Conservation (phyloP, 1,140 invertebrate species). For the Drosophila prosaltans region DNA sequence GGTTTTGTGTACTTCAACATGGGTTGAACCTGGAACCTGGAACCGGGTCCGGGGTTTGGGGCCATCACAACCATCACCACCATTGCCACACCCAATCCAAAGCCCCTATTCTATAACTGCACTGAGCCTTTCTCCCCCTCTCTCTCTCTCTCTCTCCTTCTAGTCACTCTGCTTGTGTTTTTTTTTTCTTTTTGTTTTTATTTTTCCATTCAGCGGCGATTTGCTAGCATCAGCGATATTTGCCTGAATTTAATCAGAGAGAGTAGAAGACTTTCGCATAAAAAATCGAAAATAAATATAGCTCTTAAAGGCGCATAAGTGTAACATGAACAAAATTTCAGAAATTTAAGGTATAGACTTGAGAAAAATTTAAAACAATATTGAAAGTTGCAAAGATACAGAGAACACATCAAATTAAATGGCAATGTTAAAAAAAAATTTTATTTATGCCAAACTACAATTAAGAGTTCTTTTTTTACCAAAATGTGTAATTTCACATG, state of each 20-base stretch:
- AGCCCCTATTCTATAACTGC: conserved; percentile 20
- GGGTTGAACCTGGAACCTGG: conserved; percentile 46
- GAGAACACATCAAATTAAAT: too few species aligned
- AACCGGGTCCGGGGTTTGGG: neutral
- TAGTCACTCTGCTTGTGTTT: conserved; percentile 12
- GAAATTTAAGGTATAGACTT: too few species aligned
- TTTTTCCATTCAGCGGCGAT: conserved; percentile 65
- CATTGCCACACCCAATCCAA: conserved; percentile 14
- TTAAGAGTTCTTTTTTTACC: too few species aligned
- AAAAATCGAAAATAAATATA: neutral
- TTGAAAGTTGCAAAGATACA: too few species aligned
- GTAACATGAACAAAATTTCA: too few species aligned
- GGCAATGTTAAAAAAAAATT: too few species aligned
- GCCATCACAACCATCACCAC: neutral
- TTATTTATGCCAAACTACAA: too few species aligned
- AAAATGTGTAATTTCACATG: too few species aligned
- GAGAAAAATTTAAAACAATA: too few species aligned
- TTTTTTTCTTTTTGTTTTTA: neutral
- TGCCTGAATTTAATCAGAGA: conserved; percentile 78
- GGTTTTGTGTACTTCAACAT: conserved; percentile 80
- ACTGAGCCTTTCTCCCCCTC: conserved; percentile 25
- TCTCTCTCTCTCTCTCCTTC: too few species aligned
- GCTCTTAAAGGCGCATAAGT: too few species aligned
- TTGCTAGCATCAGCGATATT: conserved; percentile 77
- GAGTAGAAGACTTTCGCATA: conserved; percentile 27